A percentile compares a stretch with the other conserved stretches of the same genome.
Conservation (phyloP, 2,797 vertebrate species). For the Lagodon rhomboides region DNA sequence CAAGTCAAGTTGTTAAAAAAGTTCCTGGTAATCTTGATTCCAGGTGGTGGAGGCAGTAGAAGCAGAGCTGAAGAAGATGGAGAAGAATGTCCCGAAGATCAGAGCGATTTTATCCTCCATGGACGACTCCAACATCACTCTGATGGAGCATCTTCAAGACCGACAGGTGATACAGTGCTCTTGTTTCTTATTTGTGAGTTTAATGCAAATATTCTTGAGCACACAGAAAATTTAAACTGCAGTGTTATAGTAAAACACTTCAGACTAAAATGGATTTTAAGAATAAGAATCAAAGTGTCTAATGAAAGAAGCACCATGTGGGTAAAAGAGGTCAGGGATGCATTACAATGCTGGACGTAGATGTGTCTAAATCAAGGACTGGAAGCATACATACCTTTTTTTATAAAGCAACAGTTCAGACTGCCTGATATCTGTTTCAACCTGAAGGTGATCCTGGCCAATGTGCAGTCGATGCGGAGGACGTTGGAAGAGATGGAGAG, state of each 20-base stretch:
- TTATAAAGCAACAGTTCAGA: too few species aligned
- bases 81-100: slow-evolving; percentile 91
- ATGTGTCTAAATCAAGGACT: too few species aligned
- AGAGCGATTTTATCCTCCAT: slow-evolving; percentile 88
- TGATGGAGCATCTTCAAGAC: slow-evolving; percentile 89
- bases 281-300: background rate
- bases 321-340: background rate
- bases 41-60: slow-evolving; percentile 92
- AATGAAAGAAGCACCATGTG: background rate
- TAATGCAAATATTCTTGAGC: background rate
- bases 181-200: background rate
- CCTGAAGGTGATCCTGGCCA: slow-evolving; percentile 90
- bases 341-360: too few species aligned
- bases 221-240: background rate
- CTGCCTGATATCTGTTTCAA: too few species aligned
- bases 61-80: slow-evolving; percentile 89
- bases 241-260: background rate
- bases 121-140: slow-evolving; percentile 85
- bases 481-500: slow-evolving; percentile 87
- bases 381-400: too few species aligned
- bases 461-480: slow-evolving; percentile 89
- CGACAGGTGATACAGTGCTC: slow-evolving; percentile 84
- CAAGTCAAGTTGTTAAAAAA: background rate
- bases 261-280: background rate
- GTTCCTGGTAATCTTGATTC: background rate